Evolutionary conservation across 2,888 invertebrate genomes (phyloP), one percentile per base, ranked within the genome.

Genomic region (Pyrochroa serraticornis): DNA sequence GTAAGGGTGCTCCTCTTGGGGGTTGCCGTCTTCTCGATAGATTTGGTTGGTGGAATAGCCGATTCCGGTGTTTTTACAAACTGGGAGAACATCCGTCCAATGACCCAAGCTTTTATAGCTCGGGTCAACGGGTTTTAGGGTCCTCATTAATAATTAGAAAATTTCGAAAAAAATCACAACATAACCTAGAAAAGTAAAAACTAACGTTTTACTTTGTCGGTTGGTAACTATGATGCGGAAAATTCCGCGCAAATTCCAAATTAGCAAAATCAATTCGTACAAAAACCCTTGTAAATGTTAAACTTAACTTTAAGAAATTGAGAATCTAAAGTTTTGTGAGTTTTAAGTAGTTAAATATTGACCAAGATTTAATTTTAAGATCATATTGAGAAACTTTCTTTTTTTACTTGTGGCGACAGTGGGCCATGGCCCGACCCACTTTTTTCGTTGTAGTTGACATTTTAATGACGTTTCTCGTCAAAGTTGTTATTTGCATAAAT

Each of bases 31-130:
- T 72, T 87, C 85, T 50, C 87, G 78, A 71, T 91, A 91, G 42
- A 87, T 83, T 75, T 89, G 88, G 79, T 90, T 90, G 12, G 86
- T 87, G 14, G 92, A 90, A 77, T 87, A 89, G 10, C 93, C 94
- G 7, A 92, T 90, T 77, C 90, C 90, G 3, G 93, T 91, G 67
- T 88, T 85, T 71, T 87, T 87, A 78, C 94, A 95, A 67, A 92
- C 90, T 35, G 92, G 92, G 60, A 95, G 80, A 77, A 92, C 93
- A 76, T 95, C 94, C 0, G 93, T 94, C 93, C 93, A 94, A 60
- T 76, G 79, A 10, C 55, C 52, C 7, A 69, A 62, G 43, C 68
- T 68, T 63, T 69, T 70, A 57, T 70, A 70, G 10, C 60, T 70
- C 2, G 66, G 52, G 33, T 68, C 66, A 10, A 62, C 60, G 1